phyloP scores from a whole-genome alignment of 1,140 invertebrate genomes.

The Drosophila bifasciata region DNA sequence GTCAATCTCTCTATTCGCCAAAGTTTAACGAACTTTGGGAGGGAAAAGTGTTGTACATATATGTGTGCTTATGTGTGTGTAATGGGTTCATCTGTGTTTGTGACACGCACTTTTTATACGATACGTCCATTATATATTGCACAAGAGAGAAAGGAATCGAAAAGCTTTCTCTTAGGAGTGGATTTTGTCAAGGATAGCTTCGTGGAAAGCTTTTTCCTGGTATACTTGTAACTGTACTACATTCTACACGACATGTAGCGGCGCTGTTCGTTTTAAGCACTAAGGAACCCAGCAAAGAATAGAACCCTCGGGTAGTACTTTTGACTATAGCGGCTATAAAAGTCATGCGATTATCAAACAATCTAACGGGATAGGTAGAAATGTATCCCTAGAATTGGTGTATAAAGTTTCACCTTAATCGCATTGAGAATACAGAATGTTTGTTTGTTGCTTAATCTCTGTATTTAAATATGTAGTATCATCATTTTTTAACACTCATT shows the following conservation, averaged over 20 bases:
- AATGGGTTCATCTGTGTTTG: slow-evolving; percentile 7
- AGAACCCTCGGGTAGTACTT: too few relatives aligned
- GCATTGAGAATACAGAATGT: neutral
- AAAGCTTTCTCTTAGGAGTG: slow-evolving; percentile 1
- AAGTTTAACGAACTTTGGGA: slow-evolving; percentile 75
- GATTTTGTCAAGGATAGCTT: slow-evolving; percentile 14
- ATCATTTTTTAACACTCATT: slow-evolving; percentile 6
- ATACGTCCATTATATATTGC: slow-evolving; percentile 6
- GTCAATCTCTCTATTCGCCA: slow-evolving; percentile 57
- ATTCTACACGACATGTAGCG: too few relatives aligned
- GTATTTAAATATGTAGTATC: slow-evolving; percentile 20
- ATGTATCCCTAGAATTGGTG: too few relatives aligned
- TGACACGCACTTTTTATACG: slow-evolving; percentile 53
- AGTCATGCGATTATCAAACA: too few relatives aligned
- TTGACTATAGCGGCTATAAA: too few relatives aligned
- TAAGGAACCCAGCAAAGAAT: too few relatives aligned
- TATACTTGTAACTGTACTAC: neutral
- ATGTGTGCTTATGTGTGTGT: slow-evolving; percentile 16
- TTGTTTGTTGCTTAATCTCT: slow-evolving; percentile 8
- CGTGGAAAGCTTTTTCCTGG: slow-evolving; percentile 10
- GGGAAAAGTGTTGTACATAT: neutral
- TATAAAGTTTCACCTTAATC: neutral
- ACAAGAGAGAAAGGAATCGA: neutral
- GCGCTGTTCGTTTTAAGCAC: too few relatives aligned
- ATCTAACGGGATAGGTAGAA: too few relatives aligned